These are phyloP conservation scores for Aplocera efformata DNA, from an alignment of 2,888 invertebrate species.

Conservation along the genomic window DNA sequence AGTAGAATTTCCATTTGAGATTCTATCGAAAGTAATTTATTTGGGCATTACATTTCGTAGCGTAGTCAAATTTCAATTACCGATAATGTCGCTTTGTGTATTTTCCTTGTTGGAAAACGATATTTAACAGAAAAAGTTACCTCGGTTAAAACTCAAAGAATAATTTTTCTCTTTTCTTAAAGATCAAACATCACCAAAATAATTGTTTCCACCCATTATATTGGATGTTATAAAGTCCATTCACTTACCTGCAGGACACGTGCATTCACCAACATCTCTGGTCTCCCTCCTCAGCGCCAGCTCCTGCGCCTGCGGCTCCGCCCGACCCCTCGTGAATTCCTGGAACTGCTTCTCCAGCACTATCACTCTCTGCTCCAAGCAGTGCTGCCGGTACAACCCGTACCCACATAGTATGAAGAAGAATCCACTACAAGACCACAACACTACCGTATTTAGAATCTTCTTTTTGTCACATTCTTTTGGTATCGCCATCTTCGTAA, in stretches of 20 bases:
- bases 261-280: conserved; percentile 65
- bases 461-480: conserved; percentile 49
- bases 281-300: conserved; percentile 50
- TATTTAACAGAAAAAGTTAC: conserved; percentile 7
- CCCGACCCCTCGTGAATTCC: conserved; percentile 35
- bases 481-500: conserved; percentile 49
- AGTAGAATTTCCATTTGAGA: conserved; percentile 23
- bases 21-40: conserved; percentile 27
- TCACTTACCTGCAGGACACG: conserved; percentile 69
- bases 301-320: conserved; percentile 31
- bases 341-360: conserved; percentile 54
- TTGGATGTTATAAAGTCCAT: conserved; percentile 1
- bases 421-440: conserved; percentile 68
- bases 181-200: background rate
- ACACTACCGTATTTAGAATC: conserved; percentile 61
- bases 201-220: background rate
- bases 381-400: conserved; percentile 62
- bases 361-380: conserved; percentile 59
- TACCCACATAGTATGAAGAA: conserved; percentile 60
- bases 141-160: background rate
- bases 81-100: conserved; percentile 19
- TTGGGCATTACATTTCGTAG: conserved; percentile 24
- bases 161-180: background rate
- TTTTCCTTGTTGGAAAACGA: conserved; percentile 16
- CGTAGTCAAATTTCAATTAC: conserved; percentile 30